Evolutionary conservation across 2,888 invertebrate species (phyloP), one percentile per base, ranked within the genome.

Genomic region (Leptinotarsa tumamoca): DNA sequence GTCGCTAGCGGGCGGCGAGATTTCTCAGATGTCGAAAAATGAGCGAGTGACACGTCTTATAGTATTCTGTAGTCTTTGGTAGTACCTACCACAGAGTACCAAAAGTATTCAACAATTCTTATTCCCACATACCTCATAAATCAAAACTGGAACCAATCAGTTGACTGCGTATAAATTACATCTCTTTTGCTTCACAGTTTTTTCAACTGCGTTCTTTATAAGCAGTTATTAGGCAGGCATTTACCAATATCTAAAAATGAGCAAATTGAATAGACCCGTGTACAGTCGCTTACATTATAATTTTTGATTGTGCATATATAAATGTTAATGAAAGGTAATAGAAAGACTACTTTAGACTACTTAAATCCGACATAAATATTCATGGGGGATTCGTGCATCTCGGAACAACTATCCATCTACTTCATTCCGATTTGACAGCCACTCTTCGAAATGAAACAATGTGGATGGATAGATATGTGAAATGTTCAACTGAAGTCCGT

Each of bases 261-360:
- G 63, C 68, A 72, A 75, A 75, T 75, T 75, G 75, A 75, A 75
- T 75, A 72, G 72, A 72, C 69, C 69, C 43, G 58, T 18, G 18
- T 54, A 54, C 54, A 18, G 67, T 51, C 49, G 75, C 66, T 71
- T 72, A 72, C 58, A 74, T 74, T 78, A 72, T 72, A 75, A 75
- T 73, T 70, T 78, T 78, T 73, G 73, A 78, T 78, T 78, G 73
- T 76, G 72, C 58, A 78, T 72, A 80, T 72, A 77, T 77, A 78
- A 58, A 77, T 79, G 76, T 75, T 70, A 78, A 80, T 78, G 78
- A 80, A 80, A 81, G 77, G 68, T 74, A 73, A 80, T 80, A 78
- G 75, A 79, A 76, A 78, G 69, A 80, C 79, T 79, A 79, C 81
- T 81, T 81, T 78, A 79, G 78, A 78, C 78, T 79, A 80, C 80